Evolutionary conservation across 2,797 vertebrate genomes (phyloP), one percentile per base, ranked within the genome.

Genomic region (Linurgus olivaceus): DNA sequence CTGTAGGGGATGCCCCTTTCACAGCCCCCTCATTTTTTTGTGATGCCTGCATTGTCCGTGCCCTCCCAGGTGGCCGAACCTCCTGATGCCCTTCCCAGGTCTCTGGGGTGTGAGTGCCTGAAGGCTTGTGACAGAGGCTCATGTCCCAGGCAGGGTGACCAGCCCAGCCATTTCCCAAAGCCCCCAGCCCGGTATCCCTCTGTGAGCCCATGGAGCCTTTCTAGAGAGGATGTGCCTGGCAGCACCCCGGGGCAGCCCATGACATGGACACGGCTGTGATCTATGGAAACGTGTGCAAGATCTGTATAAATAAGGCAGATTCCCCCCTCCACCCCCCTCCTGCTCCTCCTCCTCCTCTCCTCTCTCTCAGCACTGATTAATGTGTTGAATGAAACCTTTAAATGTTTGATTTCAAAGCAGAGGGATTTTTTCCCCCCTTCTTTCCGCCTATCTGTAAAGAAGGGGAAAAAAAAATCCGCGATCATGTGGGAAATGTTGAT

Each of bases 381-480:
- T 94, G 92, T 96, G 92, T 94, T 85, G 80, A 94, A 96, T 94
- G 76, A 94, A 95, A 91, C 91, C 96, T 95, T 97, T 89, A 94
- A 91, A 97, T 96, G 94, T 97, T 97, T 96, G 97, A 97, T 97
- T 94, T 94, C 85, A 88, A 95, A 93, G 91, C 90, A 93, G 88
- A 96, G 86, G 82, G 96, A 95, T 89, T 95, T 77, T 67, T 12
- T 40, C 13, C 29, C 79, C 83, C 42, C 71, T 45, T 73, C 90
- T 90, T 94, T 89, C 91, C 4, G 0, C 85, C 86, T 67, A 88
- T 77, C 91, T 94, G 61, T 73, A 85, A 88, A 96, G 93, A 91
- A 96, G 78, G 16, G 62, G 79, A 81, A 78, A 77, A 77, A 74
- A 23, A 48, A n/a, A 10, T 25, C 40, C 0, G 14, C 3, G 83